These are phyloP conservation scores for Frankliniella fusca DNA, from an alignment of 2,888 invertebrate species.

Conservation along the genomic window DNA sequence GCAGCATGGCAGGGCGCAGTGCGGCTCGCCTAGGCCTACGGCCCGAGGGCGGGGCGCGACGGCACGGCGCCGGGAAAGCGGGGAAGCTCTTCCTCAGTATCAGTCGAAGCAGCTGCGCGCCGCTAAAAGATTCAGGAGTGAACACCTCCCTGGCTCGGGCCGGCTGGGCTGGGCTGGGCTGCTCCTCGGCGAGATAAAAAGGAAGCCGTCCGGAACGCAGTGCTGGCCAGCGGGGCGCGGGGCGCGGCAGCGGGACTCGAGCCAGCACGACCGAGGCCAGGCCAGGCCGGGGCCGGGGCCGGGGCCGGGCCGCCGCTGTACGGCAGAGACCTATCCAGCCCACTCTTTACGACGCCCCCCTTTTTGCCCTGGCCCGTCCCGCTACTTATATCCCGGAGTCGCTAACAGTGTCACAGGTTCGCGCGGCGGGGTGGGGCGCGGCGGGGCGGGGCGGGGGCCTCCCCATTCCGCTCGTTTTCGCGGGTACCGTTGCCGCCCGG, in stretches of 20 bases:
- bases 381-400: neutral
- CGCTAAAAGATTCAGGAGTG: constrained; percentile 19
- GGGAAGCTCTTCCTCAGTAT: neutral
- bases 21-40: neutral
- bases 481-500: too few relatives aligned
- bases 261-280: neutral
- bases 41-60: neutral
- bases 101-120: neutral
- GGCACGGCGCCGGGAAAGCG: constrained; percentile 1
- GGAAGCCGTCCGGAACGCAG: neutral
- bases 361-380: neutral
- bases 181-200: constrained; percentile 11
- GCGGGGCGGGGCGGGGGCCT: too few relatives aligned
- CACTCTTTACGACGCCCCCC: constrained; percentile 1
- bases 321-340: neutral
- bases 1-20: neutral
- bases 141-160: neutral
- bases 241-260: neutral
- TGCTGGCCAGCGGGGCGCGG: neutral
- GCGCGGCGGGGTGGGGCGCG: too few relatives aligned
- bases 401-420: neutral
- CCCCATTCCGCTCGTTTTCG: too few relatives aligned
- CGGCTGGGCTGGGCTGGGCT: neutral
- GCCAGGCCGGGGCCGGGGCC: too few relatives aligned
- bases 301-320: neutral